Base-by-base conservation (phyloP, 1,140 invertebrate genomes). In the Drosophila arizonae region DNA sequence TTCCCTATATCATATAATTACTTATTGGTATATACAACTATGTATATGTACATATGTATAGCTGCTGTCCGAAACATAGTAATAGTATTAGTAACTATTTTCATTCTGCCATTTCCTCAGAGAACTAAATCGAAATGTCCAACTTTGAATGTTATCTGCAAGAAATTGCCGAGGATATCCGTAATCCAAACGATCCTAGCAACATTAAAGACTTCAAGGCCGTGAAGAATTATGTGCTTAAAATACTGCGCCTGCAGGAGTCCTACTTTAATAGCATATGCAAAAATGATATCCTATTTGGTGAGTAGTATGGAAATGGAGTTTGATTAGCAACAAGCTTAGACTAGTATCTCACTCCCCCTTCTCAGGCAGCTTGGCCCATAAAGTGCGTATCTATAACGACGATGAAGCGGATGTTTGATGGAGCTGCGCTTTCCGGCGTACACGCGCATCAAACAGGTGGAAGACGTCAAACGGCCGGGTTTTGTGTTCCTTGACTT, bases 401-500 rank as follows among this genome's bases (percentile, higher is more conserved):
- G 68, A 78, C 9, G 45, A 63, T 5, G 77, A 88, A 48, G 72
- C 68, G 15, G 79, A 90, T 54, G 66, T 89, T 58, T 82, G 52
- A 57, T 90, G 10, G 57, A 73, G 26, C 30, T 90, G 11, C 24
- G 63, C 11, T 76, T 90, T 26, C 76, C 71, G 11, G 62, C 24
- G n/a, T 52, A 52, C n/a, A 3, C 36, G 0, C 6, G 55, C 6
- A 88, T 90, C 28, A 8, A 17, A 0, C 65, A 68, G 4, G 45
- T 51, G 1, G 6, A 21, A 6, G 72, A 75, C 46, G n/a, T 55
- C 10, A 24, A 73, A 30, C 65, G 67, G 17, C 81, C 86, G 0
- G 86, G 81, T 0, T 77, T 70, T 46, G 58, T 72, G 17, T 65
- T 67, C 10, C 52, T 88, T 21, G 69, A 87, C 58, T 88, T 82